Conservation (phyloP, 2,888 invertebrate genomes). For the Netelia fuscicornis region DNA sequence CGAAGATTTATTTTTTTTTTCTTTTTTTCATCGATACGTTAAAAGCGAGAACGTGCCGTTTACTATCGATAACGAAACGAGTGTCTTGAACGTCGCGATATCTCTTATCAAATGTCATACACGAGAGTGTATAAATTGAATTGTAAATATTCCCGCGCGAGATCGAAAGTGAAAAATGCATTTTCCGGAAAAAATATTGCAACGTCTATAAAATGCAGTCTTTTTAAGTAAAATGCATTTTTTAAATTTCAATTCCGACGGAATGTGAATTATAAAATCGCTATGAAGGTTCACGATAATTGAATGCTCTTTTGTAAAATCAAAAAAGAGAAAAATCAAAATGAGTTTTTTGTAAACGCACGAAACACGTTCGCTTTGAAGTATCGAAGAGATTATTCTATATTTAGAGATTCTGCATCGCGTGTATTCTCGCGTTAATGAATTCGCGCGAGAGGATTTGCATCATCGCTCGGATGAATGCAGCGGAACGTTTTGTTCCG, state of each 20-base stretch:
- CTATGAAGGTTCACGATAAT: too few relatives aligned
- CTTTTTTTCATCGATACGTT: conserved; percentile 8
- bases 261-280: too few relatives aligned
- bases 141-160: too few relatives aligned
- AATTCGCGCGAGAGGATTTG: conserved; percentile 19
- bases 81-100: conserved; percentile 26
- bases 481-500: conserved; percentile 28
- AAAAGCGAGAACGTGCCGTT: not conserved
- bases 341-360: not conserved
- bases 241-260: too few relatives aligned
- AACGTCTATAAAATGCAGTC: too few relatives aligned
- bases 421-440: not conserved
- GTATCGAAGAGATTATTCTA: not conserved
- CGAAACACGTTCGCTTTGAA: not conserved
- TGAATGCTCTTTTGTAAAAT: not conserved
- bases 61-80: conserved; percentile 9
- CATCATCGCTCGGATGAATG: conserved; percentile 5
- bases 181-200: too few relatives aligned
- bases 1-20: not conserved
- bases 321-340: not conserved
- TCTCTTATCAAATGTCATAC: conserved; percentile 36
- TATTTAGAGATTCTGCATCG: conserved; percentile 5
- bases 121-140: not conserved
- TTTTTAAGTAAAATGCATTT: too few relatives aligned
- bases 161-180: too few relatives aligned